A percentile compares a stretch with the other conserved stretches of the same genome.
These are phyloP conservation scores for Phenacoccus solenopsis DNA, from an alignment of 1,140 invertebrate genomes.

Conservation along the genomic window DNA sequence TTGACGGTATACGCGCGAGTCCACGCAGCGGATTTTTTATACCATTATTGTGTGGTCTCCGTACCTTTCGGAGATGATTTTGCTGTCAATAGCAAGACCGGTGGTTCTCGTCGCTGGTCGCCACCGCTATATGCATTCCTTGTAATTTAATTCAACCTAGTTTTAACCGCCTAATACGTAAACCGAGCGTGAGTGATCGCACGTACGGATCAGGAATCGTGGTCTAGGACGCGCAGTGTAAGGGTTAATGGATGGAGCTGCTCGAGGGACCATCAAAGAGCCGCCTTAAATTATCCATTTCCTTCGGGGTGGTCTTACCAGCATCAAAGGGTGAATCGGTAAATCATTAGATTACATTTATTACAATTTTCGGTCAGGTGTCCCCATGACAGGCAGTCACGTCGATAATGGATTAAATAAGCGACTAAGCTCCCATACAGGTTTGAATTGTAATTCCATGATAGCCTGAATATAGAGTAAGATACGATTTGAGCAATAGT, in stretches of 20 bases:
- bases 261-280: no score
- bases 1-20: no score
- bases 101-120: not conserved
- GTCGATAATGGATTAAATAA: no score
- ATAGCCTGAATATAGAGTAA: no score
- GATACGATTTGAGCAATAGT: no score
- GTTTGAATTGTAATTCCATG: no score
- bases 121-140: not conserved
- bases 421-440: no score
- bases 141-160: not conserved
- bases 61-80: not conserved
- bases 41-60: not conserved
- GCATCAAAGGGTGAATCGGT: not conserved
- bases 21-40: no score
- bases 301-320: not conserved
- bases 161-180: not conserved
- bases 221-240: not conserved
- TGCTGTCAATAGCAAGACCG: not conserved
- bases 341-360: no score
- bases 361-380: not conserved
- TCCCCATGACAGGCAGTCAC: no score
- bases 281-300: no score
- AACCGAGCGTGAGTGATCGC: not conserved
- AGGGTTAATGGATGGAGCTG: no score
- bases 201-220: not conserved